Evolutionary conservation across 64 coral and sea anemone genomes (phyloP), one percentile per base, ranked within the genome.

Genomic region (Actinia tenebrosa): DNA sequence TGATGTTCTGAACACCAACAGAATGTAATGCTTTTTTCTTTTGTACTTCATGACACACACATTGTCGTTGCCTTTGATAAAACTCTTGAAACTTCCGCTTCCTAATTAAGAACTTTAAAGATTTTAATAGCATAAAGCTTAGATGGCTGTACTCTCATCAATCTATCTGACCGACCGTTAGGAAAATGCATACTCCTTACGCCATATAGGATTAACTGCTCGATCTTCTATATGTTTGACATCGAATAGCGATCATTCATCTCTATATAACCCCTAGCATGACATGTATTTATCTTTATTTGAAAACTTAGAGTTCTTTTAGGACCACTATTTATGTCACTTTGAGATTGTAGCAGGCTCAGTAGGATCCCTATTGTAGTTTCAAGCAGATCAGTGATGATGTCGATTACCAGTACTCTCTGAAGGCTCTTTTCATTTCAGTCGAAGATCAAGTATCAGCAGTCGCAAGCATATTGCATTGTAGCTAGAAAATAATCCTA

Each of bases 91-190:
- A 52, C 79, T 81, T 81, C 79, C 79, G 79, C 27, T 81, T 81
- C 46, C 79, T 81, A 81, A 81, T 81, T 81, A 81, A 81, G 79
- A 81, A 81, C 50, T 53, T 81, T 81, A 81, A 81, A 81, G 79
- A 81, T 37, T 81, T 53, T 81, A 50, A 81, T 81, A 81, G 79
- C 79, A 81, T 81, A 13, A 81, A 75, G 69, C 69, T 75, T 75
- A 75, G 69, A 75, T 30, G 25, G 69, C 69, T 75, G 25, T 75
- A 10, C 26, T 75, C n/a, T 75, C n/a, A 75, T 75, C 27, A 75
- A 75, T 75, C 69, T 75, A 30, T 75, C 20, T 81, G 27, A 10
- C 50, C 79, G 19, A 81, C 79, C 79, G 79, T 81, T 81, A 81
- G 79, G 42, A 45, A 4, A 45, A 81, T 81, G 79, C 79, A 81